phyloP scores from a whole-genome alignment of 2,797 vertebrate genomes.

The Chromobotia macracanthus region DNA sequence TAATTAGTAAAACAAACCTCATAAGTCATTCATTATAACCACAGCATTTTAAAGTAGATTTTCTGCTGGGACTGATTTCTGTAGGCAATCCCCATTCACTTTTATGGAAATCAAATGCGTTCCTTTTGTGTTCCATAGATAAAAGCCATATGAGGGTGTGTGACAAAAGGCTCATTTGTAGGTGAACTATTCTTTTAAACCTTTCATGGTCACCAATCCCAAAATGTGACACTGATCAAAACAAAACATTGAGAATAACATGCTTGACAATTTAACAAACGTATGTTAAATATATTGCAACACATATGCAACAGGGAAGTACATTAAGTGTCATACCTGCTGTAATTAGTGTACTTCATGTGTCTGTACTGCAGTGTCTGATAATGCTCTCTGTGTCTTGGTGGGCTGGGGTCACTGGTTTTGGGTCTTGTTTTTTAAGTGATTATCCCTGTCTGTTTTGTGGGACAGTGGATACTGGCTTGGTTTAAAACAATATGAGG shows the following conservation, averaged over 20 bases:
- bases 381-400: slow-evolving; percentile 65
- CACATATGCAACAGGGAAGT: too few relatives aligned
- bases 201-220: not conserved
- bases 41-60: too few relatives aligned
- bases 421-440: slow-evolving; percentile 63
- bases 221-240: not conserved
- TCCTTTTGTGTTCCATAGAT: too few relatives aligned
- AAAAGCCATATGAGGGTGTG: too few relatives aligned
- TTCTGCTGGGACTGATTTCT: too few relatives aligned
- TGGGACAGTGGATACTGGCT: slow-evolving; percentile 78
- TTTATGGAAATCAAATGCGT: too few relatives aligned
- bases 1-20: not conserved
- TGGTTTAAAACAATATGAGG: not conserved
- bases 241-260: not conserved
- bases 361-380: slow-evolving; percentile 75
- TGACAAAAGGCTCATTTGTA: too few relatives aligned
- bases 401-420: slow-evolving; percentile 68
- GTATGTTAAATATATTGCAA: not conserved
- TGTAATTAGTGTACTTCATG: slow-evolving; percentile 82
- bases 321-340: slow-evolving; percentile 74
- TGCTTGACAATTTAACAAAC: not conserved
- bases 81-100: too few relatives aligned
- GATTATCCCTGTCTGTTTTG: slow-evolving; percentile 61
- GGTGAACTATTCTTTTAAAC: not conserved
- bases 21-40: not conserved